phyloP scores from a whole-genome alignment of 2,797 vertebrate genomes.

The Myiotriccus ornatus region DNA sequence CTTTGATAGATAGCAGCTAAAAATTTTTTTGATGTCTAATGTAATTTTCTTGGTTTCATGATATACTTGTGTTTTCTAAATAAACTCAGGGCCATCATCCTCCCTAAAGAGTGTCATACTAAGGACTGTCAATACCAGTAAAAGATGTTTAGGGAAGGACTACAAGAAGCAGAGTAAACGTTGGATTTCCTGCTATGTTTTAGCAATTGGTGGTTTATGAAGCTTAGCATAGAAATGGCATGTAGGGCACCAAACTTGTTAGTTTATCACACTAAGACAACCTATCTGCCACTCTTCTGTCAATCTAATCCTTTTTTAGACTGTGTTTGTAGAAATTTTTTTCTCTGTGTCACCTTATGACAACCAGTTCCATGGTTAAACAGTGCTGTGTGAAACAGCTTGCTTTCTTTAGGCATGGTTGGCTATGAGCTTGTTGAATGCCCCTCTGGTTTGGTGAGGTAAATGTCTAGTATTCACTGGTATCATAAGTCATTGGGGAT shows the following conservation, averaged over 20 bases:
- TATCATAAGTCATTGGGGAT: neutral
- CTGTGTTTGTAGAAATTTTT: neutral
- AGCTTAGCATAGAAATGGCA: neutral
- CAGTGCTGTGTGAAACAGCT: neutral
- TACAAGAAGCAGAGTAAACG: neutral
- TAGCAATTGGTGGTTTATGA: neutral
- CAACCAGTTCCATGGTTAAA: neutral
- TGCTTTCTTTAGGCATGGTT: neutral
- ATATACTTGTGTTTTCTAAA: neutral
- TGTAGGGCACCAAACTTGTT: neutral
- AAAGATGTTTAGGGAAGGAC: neutral
- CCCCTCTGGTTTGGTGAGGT: neutral
- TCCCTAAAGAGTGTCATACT: neutral
- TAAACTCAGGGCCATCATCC: neutral
- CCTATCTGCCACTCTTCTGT: neutral
- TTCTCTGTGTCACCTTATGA: neutral
- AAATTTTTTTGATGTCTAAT: neutral
- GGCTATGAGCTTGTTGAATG: neutral
- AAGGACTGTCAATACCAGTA: neutral
- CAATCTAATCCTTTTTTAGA: neutral
- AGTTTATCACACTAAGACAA: neutral
- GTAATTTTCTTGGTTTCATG: neutral
- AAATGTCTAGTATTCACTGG: neutral
- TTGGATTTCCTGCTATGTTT: neutral
- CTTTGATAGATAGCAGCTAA: neutral